Percentiles rank a stretch among this genome's conserved stretches.
Conservation (phyloP, 2,113 vertebrate species). For the Ahaetulla prasina region DNA sequence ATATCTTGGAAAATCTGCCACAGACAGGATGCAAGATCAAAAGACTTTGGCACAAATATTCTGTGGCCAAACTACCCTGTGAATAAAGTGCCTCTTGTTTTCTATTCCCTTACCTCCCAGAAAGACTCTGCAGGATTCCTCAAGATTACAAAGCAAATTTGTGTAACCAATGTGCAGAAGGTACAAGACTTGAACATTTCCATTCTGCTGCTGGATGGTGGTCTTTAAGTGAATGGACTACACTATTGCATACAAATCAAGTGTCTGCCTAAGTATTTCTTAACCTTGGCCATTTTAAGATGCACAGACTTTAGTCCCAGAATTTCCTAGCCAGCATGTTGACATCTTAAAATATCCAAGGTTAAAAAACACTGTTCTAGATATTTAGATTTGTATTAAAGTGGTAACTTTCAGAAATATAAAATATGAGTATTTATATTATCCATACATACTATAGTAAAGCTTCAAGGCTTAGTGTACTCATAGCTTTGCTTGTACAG, state of each 20-base stretch:
- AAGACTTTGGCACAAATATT: not conserved
- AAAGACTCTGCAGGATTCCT: not conserved
- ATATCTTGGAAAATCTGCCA: not conserved
- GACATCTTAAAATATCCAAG: not conserved
- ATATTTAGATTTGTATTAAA: constrained; percentile 12
- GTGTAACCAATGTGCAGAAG: not conserved
- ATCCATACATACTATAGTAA: not conserved
- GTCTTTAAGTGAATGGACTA: not conserved
- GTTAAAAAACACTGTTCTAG: not conserved
- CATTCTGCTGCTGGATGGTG: not conserved
- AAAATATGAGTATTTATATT: not conserved
- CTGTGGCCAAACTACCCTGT: not conserved
- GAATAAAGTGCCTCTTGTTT: not conserved
- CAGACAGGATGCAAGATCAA: not conserved
- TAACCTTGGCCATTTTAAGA: not conserved
- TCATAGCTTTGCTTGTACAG: not conserved
- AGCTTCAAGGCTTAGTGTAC: not conserved
- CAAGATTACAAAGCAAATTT: not conserved
- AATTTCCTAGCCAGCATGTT: not conserved
- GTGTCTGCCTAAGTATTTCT: not conserved
- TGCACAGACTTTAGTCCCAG: not conserved
- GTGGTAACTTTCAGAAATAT: not conserved
- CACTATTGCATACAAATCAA: not conserved
- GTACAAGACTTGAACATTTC: not conserved
- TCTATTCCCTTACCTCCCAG: not conserved